These are phyloP conservation scores for Barnardius zonarius DNA, from an alignment of 2,113 vertebrate species.

Conservation along the genomic window DNA sequence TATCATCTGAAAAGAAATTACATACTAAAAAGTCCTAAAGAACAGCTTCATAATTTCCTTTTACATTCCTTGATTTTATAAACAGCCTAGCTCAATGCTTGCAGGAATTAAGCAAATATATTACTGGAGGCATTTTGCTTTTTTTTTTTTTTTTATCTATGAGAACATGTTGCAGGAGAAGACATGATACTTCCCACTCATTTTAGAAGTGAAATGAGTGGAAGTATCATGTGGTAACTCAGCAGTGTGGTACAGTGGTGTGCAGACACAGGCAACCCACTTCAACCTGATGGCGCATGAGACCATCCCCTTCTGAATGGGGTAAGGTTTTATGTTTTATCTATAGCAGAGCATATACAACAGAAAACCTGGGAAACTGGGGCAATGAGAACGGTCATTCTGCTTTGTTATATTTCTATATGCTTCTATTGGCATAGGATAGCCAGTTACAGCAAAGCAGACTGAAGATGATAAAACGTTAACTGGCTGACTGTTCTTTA, in stretches of 20 bases:
- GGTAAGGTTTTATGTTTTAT: not conserved
- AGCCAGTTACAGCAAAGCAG: not conserved
- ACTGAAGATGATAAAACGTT: not conserved
- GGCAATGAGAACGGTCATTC: not conserved
- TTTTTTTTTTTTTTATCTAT: not conserved
- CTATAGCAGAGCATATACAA: not conserved
- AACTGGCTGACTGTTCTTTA: not conserved
- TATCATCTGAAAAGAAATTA: not conserved
- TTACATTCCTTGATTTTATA: not conserved
- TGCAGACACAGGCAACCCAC: not conserved
- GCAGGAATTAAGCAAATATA: not conserved
- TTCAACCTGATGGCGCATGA: rapidly evolving
- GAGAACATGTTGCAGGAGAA: not conserved
- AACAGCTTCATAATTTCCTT: not conserved
- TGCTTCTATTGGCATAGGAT: not conserved
- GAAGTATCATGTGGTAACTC: not conserved
- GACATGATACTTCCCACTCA: not conserved
- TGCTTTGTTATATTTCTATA: not conserved
- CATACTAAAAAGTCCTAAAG: not conserved
- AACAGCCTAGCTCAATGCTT: not conserved
- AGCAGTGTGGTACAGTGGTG: too few species aligned
- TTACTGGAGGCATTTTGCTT: rapidly evolving
- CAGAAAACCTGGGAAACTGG: not conserved
- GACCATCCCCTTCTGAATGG: not conserved
- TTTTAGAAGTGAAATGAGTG: not conserved